Evolutionary conservation across 2,113 vertebrate species (phyloP).

Genomic region (Melanerpes aurifrons): DNA sequence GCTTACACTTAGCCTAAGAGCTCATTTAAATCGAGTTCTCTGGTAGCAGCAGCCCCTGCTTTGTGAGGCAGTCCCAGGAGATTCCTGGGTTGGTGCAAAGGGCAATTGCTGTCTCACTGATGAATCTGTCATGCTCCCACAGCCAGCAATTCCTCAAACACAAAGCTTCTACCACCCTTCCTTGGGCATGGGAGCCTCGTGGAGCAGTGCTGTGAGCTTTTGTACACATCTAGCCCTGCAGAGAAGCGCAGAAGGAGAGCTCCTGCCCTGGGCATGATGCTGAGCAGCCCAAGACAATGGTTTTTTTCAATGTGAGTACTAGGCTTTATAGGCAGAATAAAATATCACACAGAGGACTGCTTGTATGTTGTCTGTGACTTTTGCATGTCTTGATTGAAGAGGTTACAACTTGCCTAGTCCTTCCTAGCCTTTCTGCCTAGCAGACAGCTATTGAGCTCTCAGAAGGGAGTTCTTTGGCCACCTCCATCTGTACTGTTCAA

Average conservation of each 20-base stretch:
- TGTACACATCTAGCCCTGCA: background rate
- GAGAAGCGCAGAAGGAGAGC: background rate
- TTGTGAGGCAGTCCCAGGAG: background rate
- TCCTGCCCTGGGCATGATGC: background rate
- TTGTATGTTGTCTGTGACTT: background rate
- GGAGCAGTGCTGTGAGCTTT: background rate
- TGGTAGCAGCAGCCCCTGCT: background rate
- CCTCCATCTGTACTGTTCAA: background rate
- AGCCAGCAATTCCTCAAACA: background rate
- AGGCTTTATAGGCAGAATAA: background rate
- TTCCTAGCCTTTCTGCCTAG: background rate
- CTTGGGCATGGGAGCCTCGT: fast-evolving
- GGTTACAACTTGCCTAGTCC: background rate
- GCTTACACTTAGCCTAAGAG: background rate
- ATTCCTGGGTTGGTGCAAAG: background rate
- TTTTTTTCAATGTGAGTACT: background rate
- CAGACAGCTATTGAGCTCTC: background rate
- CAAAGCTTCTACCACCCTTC: background rate
- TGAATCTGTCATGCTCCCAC: background rate
- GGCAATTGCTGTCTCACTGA: background rate
- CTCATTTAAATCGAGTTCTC: background rate
- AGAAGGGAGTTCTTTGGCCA: background rate
- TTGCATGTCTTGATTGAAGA: background rate
- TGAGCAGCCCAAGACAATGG: background rate
- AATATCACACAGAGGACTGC: background rate